phyloP scores from a whole-genome alignment of 2,113 vertebrate genomes.

The Saimiri boliviensis region DNA sequence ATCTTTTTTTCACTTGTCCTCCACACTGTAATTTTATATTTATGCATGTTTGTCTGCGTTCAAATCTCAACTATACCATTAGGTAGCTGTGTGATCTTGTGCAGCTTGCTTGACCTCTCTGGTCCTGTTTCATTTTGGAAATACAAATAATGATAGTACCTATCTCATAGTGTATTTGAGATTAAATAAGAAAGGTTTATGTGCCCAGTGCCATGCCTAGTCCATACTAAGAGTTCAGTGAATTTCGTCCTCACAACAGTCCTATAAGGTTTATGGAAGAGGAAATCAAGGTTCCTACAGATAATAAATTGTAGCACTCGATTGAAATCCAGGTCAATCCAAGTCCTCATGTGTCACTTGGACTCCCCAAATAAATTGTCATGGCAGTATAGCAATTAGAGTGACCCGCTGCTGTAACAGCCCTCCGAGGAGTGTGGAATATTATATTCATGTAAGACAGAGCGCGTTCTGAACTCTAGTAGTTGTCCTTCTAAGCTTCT shows the following conservation, averaged over 20 bases:
- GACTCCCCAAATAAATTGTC: background rate
- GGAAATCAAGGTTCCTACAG: background rate
- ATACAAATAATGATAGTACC: background rate
- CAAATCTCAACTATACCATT: background rate
- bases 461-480: background rate
- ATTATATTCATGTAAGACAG: background rate
- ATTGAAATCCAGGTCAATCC: background rate
- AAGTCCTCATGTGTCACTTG: background rate
- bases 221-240: background rate
- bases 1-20: background rate
- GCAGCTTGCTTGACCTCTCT: background rate
- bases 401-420: background rate
- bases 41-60: background rate
- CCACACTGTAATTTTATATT: background rate
- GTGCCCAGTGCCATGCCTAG: background rate
- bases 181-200: background rate
- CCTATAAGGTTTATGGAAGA: background rate
- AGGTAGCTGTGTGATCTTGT: background rate
- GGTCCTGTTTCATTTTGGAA: background rate
- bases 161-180: background rate
- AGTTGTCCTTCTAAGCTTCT: background rate
- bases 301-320: background rate
- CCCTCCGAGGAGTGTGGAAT: background rate
- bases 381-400: fast-evolving
- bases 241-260: background rate